phyloP scores from a whole-genome alignment of 2,888 invertebrate genomes.

The Sphecodes monilicornis region DNA sequence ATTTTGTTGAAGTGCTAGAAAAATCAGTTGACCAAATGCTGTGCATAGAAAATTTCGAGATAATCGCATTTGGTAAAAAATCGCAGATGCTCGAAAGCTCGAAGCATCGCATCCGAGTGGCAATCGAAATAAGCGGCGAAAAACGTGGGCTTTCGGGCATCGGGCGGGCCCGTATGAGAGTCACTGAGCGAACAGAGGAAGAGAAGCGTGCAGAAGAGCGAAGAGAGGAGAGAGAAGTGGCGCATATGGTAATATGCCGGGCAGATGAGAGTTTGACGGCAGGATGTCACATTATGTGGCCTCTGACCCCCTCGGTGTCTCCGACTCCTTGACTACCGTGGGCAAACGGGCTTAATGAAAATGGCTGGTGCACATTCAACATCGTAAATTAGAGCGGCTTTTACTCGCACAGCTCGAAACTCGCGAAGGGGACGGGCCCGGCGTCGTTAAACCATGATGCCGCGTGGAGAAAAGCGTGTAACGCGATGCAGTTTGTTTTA shows the following conservation, averaged over 20 bases:
- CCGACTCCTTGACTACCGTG: slow-evolving; percentile 61
- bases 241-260: slow-evolving; percentile 76
- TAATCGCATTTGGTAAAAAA: no score
- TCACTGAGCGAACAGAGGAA: slow-evolving; percentile 57
- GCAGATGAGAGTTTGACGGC: slow-evolving; percentile 79
- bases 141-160: not conserved
- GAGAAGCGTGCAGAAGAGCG: slow-evolving; percentile 51
- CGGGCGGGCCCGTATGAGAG: slow-evolving; percentile 49
- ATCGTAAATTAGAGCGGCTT: slow-evolving; percentile 71
- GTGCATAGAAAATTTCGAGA: no score
- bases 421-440: slow-evolving; percentile 23
- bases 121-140: not conserved
- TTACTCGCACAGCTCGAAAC: slow-evolving; percentile 19
- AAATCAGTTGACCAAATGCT: no score
- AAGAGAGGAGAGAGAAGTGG: slow-evolving; percentile 56
- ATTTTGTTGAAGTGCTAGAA: no score
- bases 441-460: slow-evolving; percentile 54
- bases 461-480: slow-evolving; percentile 48
- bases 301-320: slow-evolving; percentile 75
- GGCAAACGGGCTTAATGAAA: slow-evolving; percentile 79
- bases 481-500: slow-evolving; percentile 48
- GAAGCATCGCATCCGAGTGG: not conserved
- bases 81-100: not conserved
- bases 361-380: slow-evolving; percentile 74
- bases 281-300: slow-evolving; percentile 82